A percentile compares a stretch with the other conserved stretches of the same genome.
These are phyloP conservation scores for Brachycybe producta DNA, from an alignment of 2,888 invertebrate species.

Conservation along the genomic window DNA sequence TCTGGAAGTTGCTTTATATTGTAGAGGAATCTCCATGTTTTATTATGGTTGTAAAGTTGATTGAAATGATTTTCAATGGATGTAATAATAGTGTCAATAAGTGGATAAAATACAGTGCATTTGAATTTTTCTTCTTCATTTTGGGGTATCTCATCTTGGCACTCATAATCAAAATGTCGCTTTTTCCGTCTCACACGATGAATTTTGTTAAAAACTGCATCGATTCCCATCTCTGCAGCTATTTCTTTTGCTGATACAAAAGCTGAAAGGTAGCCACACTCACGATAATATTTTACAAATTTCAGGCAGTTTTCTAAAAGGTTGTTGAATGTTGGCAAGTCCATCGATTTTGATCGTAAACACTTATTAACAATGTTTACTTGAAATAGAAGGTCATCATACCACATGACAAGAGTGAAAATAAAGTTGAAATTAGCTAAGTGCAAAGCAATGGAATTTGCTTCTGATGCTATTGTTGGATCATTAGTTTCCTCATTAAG, in stretches of 20 bases:
- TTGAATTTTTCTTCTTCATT: background rate
- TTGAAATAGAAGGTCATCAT: background rate
- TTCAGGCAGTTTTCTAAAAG: background rate
- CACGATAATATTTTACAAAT: background rate
- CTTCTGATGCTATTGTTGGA: background rate
- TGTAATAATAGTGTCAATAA: too few relatives aligned
- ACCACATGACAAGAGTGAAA: slow-evolving; percentile 49
- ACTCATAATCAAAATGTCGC: background rate
- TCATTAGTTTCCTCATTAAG: background rate
- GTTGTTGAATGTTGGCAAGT: background rate
- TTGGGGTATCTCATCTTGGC: background rate
- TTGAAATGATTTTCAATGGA: too few relatives aligned
- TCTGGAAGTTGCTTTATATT: too few relatives aligned
- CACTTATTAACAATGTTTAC: background rate
- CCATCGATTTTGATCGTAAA: background rate
- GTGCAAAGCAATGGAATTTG: slow-evolving; percentile 30
- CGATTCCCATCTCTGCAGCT: slow-evolving; percentile 68
- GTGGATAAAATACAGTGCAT: background rate
- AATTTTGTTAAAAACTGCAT: slow-evolving; percentile 30
- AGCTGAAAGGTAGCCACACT: slow-evolving; percentile 40
- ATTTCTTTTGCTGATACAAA: slow-evolving; percentile 67
- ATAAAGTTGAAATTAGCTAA: slow-evolving; percentile 53
- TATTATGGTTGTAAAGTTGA: too few relatives aligned
- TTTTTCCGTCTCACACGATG: slow-evolving; percentile 11
- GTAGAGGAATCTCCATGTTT: too few relatives aligned